phyloP scores from a whole-genome alignment of 2,888 invertebrate genomes.

The Girardia tigrina region DNA sequence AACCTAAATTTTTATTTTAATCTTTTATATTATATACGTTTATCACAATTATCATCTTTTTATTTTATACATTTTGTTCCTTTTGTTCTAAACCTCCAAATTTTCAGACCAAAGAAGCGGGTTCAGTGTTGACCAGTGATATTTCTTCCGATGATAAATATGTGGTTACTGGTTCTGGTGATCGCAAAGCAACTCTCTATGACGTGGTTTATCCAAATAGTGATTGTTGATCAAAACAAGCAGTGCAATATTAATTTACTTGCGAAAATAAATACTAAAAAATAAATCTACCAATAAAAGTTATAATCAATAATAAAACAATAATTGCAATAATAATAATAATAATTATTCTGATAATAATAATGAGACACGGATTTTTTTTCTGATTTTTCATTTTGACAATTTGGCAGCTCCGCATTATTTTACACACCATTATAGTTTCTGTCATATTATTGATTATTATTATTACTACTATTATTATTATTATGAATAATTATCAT shows the following conservation, averaged over 20 bases:
- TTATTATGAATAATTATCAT: too few species aligned
- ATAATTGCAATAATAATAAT: neutral
- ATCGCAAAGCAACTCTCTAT: constrained; percentile 87
- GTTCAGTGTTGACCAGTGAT: constrained; percentile 86
- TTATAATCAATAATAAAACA: neutral
- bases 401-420: constrained; percentile 7
- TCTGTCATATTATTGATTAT: too few species aligned
- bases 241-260: neutral
- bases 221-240: constrained; percentile 2
- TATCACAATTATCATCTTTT: too few species aligned
- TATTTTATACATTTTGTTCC: too few species aligned
- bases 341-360: neutral
- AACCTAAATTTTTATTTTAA: too few species aligned
- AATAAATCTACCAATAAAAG: neutral
- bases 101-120: constrained; percentile 72
- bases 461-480: too few species aligned
- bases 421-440: too few species aligned
- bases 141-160: constrained; percentile 88
- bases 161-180: constrained; percentile 86
- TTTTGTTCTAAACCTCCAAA: too few species aligned
- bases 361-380: too few species aligned
- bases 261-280: neutral
- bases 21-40: too few species aligned
- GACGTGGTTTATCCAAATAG: constrained; percentile 58
- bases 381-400: neutral